Base-by-base conservation (phyloP, 2,888 invertebrate species). In the Pogonocherus hispidulus region DNA sequence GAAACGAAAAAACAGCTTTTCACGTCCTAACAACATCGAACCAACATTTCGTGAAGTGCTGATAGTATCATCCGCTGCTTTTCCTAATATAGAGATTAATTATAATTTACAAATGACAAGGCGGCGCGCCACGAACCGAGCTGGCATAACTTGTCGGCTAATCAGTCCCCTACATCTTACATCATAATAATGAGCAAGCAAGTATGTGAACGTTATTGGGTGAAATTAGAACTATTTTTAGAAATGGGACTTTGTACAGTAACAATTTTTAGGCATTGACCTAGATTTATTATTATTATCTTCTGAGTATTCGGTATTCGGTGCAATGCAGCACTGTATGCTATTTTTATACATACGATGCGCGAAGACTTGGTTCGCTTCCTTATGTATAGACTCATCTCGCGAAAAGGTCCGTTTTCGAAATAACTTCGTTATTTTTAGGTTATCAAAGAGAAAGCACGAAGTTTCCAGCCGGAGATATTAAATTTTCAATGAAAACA, bases 261-360 rank as follows among this genome's bases (percentile, higher is more conserved):
- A 59, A 35, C 27, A 62, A 62, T 62, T 23, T 62, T 62, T 62
- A 62, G 62, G 49, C 51, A 62, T 49, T 62, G 62, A 62, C 62
- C 62, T 62, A 62, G 27, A 51, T 62, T 46, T 27, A 59, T 16
- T 32, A 59, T 59, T 59, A 59, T 59, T 19, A 49, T 51, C 35
- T 41, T 41, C 41, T 9, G 41, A 11, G 41, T 41, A n/a, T 32
- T 23, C 18, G 44, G n/a, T 32, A 32, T 46, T 35, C 51, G 20
- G 46, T 51, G 23, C 51, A 62, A 62, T 62, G 62, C 37, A 27
- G 20, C 49, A 44, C n/a, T 20, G 32, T 41, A 14, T 11, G 41
- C 52, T 52, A 52, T 52, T 52, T 52, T 52, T 22, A 47, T 41
- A 41, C 9, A 14, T 18, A 19, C 47, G 20, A 19, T n/a, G n/a